Conservation (phyloP, 2,113 vertebrate genomes). For the Sterna hirundo region DNA sequence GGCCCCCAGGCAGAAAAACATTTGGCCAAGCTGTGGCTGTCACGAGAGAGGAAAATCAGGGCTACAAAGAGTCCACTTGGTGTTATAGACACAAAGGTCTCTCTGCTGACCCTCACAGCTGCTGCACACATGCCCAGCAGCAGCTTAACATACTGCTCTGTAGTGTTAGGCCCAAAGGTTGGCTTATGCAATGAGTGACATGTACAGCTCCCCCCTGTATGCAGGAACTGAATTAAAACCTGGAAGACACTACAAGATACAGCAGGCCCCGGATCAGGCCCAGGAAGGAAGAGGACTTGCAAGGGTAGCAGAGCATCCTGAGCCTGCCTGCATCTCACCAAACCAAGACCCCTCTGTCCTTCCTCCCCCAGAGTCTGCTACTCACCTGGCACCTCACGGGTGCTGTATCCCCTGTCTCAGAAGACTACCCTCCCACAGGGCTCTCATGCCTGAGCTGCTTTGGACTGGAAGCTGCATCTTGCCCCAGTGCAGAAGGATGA, state of each 20-base stretch:
- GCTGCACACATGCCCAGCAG: not conserved
- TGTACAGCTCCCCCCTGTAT: not conserved
- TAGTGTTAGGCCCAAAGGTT: not conserved
- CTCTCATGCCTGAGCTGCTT: not conserved
- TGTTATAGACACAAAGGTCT: not conserved
- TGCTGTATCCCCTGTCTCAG: not conserved
- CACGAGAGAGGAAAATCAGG: not conserved
- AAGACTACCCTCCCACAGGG: not conserved
- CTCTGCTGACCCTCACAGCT: not conserved
- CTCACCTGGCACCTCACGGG: not conserved
- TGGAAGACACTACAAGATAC: not conserved
- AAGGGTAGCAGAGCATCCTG: not conserved
- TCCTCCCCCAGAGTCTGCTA: not conserved
- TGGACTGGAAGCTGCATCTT: not conserved
- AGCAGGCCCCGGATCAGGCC: not conserved
- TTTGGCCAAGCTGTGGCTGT: not conserved
- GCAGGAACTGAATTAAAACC: not conserved
- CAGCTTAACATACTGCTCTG: not conserved
- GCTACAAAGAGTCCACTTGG: not conserved
- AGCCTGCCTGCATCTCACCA: not conserved
- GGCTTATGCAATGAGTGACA: not conserved
- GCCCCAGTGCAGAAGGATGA: rapidly evolving
- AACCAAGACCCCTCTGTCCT: not conserved
- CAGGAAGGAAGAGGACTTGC: not conserved
- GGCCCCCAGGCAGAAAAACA: not conserved